Percentiles rank a stretch among this genome's conserved stretches.
Evolutionary conservation across 2,797 vertebrate species (phyloP).

Genomic region (Bradypodion pumilum): DNA sequence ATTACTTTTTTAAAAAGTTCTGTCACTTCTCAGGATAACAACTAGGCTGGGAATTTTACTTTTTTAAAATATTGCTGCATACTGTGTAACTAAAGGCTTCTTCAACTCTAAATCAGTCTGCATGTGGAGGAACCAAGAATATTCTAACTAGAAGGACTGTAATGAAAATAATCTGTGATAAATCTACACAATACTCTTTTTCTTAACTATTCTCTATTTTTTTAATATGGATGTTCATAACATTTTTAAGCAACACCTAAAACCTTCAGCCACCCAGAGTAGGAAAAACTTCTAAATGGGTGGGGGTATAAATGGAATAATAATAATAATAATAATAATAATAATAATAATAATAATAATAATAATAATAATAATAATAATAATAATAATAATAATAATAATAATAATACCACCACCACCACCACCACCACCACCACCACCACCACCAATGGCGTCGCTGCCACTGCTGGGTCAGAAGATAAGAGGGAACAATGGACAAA

Average conservation of each 20-base stretch:
- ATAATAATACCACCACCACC: too few species aligned
- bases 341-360: too few species aligned
- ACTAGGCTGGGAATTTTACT: background rate
- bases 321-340: too few species aligned
- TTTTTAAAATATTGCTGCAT: conserved; percentile 2
- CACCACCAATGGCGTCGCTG: background rate
- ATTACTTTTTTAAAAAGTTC: background rate
- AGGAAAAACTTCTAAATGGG: too few species aligned
- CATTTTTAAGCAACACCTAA: background rate
- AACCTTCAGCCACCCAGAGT: too few species aligned
- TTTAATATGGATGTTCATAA: background rate
- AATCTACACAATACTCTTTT: background rate
- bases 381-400: too few species aligned
- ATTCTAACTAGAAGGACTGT: background rate
- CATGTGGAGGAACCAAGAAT: conserved; percentile 4
- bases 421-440: too few species aligned
- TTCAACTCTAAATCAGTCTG: background rate
- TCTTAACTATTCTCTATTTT: background rate
- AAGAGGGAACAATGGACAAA: background rate
- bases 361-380: too few species aligned
- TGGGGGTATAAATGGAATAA: too few species aligned
- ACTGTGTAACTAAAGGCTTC: background rate
- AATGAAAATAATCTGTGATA: background rate
- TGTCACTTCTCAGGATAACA: background rate
- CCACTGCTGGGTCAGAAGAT: background rate